Evolutionary conservation across 1,140 invertebrate species (phyloP).

Genomic region (Caenorhabditis briggsae): DNA sequence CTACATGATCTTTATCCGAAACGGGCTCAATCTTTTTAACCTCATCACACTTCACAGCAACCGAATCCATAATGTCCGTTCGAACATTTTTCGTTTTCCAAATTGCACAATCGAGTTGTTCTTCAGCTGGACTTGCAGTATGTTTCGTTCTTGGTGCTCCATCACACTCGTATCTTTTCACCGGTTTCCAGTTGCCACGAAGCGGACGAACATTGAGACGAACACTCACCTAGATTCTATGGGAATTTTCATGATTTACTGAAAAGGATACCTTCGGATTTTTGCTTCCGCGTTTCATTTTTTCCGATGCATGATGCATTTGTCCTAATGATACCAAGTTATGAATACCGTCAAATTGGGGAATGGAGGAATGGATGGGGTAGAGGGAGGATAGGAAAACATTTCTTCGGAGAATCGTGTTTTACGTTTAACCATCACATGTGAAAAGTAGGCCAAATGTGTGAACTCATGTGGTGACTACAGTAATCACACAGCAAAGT

Average conservation of each 20-base stretch:
- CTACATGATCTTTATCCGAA: not conserved
- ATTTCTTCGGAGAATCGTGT: not conserved
- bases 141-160: not conserved
- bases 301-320: constrained; percentile 38
- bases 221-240: constrained; percentile 4
- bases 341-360: constrained; percentile 15
- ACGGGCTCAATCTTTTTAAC: not conserved
- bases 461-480: too few species aligned
- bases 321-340: constrained; percentile 35
- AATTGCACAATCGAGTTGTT: not conserved
- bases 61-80: not conserved
- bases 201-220: constrained; percentile 14
- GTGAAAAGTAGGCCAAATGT: too few species aligned
- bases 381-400: not conserved
- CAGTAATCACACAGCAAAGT: too few species aligned
- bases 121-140: not conserved
- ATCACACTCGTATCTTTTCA: not conserved
- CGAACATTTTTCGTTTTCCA: constrained; percentile 16
- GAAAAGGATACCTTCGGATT: constrained; percentile 15
- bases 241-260: not conserved
- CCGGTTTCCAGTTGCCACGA: constrained; percentile 25
- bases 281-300: constrained; percentile 17
- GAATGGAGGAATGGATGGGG: not conserved
- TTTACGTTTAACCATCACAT: not conserved
- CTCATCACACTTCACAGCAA: not conserved